Conservation (phyloP, 2,888 invertebrate species). For the Oligia latruncula region DNA sequence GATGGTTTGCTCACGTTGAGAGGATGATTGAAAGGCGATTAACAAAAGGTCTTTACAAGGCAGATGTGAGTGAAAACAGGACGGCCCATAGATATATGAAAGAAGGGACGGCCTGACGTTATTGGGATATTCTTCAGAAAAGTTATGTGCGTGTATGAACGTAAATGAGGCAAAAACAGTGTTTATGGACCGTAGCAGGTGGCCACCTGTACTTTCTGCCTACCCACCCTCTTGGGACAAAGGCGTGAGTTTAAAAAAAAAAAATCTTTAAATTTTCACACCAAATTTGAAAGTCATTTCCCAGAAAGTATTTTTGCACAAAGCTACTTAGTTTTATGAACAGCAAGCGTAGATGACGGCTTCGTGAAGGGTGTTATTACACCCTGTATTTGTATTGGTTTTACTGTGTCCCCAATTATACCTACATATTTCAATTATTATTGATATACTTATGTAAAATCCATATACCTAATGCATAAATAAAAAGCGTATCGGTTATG, state of each 20-base stretch:
- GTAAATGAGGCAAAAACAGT: neutral
- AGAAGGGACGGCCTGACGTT: no score
- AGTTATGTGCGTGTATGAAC: neutral
- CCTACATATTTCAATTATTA: conserved; percentile 19
- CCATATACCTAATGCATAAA: conserved; percentile 38
- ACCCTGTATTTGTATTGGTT: neutral
- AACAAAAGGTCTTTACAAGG: no score
- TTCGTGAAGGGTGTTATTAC: neutral
- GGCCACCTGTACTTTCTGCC: neutral
- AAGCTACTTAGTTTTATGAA: neutral
- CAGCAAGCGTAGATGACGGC: neutral
- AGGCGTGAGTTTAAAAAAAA: neutral
- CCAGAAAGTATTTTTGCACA: neutral
- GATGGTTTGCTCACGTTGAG: no score
- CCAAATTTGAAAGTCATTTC: neutral
- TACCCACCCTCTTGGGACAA: neutral
- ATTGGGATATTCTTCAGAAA: no score
- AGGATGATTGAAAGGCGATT: no score
- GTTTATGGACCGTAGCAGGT: neutral
- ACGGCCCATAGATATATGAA: no score
- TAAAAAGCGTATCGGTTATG: conserved; percentile 24
- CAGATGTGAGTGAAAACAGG: no score
- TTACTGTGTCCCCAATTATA: neutral
- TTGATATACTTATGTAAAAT: conserved; percentile 22
- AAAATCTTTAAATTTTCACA: neutral